These are phyloP conservation scores for Melanargia galathea DNA, from an alignment of 2,888 invertebrate genomes.

Conservation along the genomic window DNA sequence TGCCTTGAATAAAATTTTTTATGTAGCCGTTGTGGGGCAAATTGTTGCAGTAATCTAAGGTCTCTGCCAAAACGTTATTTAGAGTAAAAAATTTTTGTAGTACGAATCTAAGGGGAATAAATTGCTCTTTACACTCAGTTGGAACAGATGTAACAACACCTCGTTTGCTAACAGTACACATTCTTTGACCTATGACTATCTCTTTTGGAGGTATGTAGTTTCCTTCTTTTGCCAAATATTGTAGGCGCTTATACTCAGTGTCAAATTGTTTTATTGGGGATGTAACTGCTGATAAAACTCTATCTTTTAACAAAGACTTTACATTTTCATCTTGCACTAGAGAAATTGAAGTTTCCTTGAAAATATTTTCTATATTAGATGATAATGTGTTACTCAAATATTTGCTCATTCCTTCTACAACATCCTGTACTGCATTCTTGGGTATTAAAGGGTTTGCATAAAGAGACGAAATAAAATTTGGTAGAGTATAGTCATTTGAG, in stretches of 20 bases:
- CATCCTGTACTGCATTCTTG: background rate
- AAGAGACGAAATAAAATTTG: background rate
- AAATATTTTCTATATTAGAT: background rate
- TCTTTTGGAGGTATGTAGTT: background rate
- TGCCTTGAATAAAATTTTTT: background rate
- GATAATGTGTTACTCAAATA: background rate
- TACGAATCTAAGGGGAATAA: background rate
- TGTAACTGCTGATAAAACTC: background rate
- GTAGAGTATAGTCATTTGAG: too few species aligned
- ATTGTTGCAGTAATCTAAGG: background rate
- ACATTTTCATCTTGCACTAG: background rate
- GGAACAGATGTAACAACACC: background rate
- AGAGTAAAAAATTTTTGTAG: background rate
- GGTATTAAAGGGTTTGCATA: background rate
- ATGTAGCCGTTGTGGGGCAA: background rate
- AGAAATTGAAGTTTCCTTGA: background rate
- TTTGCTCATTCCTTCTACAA: background rate
- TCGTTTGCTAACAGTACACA: background rate
- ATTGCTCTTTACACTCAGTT: background rate
- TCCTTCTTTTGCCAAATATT: background rate
- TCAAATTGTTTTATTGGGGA: background rate
- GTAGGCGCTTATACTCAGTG: background rate
- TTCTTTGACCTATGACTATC: background rate
- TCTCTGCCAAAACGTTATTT: background rate
- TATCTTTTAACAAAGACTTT: background rate